phyloP scores from a whole-genome alignment of 1,140 invertebrate genomes.

The Solenopsis fugax region DNA sequence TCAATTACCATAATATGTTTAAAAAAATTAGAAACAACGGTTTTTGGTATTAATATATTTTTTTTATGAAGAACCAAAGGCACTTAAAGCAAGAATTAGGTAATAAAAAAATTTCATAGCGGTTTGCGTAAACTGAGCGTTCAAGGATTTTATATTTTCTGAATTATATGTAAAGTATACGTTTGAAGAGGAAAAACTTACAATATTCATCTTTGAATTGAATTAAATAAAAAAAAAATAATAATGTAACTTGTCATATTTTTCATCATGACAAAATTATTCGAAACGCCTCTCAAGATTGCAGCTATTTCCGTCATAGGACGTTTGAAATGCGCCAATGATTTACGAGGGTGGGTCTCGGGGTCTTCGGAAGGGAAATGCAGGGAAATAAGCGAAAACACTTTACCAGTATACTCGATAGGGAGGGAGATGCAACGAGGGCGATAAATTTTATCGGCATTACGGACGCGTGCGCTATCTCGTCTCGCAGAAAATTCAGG shows the following conservation, averaged over 20 bases:
- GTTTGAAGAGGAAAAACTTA: background rate
- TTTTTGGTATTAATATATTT: background rate
- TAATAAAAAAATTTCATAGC: background rate
- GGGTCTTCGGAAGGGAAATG: background rate
- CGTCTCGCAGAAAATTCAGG: slow-evolving; percentile 31
- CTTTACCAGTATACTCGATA: background rate
- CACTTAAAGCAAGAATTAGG: background rate
- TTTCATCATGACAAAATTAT: background rate
- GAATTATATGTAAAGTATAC: background rate
- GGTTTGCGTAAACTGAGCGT: background rate
- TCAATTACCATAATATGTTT: background rate
- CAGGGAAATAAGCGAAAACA: slow-evolving; percentile 31
- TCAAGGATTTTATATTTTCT: background rate
- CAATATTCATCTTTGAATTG: background rate
- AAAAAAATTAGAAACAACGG: background rate
- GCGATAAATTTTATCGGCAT: slow-evolving; percentile 38
- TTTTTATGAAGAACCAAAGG: too few species aligned
- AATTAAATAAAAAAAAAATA: background rate
- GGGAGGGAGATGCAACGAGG: background rate
- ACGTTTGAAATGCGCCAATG: slow-evolving; percentile 12
- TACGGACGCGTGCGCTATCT: slow-evolving; percentile 11
- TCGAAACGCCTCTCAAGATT: slow-evolving; percentile 4
- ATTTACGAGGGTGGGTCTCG: slow-evolving; percentile 21
- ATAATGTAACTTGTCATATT: background rate
- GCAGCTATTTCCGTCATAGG: background rate